A percentile compares a stretch with the other conserved stretches of the same genome.
Evolutionary conservation across 2,113 vertebrate species (phyloP).

Genomic region (Oriolus oriolus): DNA sequence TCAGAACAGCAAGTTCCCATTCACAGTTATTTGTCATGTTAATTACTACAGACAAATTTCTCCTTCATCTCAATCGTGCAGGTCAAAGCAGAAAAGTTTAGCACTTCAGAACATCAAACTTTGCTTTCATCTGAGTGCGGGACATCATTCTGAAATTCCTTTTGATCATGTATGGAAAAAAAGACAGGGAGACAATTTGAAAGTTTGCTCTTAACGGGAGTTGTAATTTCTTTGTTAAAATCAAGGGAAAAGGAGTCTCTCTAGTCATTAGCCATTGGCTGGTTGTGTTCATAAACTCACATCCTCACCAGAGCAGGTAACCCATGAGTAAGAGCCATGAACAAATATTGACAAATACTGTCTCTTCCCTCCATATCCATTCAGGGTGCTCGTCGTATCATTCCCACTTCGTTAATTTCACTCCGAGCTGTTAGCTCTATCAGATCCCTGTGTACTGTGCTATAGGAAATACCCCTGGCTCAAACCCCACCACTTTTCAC

Average conservation of each 20-base stretch:
- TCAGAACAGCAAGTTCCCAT: constrained; percentile 20
- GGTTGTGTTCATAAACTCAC: not conserved
- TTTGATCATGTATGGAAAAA: not conserved
- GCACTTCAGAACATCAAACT: constrained; percentile 46
- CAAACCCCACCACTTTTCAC: not conserved
- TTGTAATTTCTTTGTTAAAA: constrained; percentile 41
- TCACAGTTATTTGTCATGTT: constrained; percentile 45
- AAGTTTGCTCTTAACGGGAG: not conserved
- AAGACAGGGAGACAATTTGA: not conserved
- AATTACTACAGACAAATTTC: constrained; percentile 52
- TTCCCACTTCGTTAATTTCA: constrained; percentile 62
- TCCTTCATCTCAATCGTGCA: not conserved
- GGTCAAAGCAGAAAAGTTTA: constrained; percentile 41
- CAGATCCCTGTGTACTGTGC: not conserved
- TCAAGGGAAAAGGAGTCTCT: not conserved
- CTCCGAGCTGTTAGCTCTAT: constrained; percentile 29
- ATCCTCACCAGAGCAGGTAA: not conserved
- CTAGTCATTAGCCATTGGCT: not conserved
- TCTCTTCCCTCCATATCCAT: not conserved
- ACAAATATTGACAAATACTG: constrained; percentile 44
- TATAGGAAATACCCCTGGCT: constrained; percentile 32
- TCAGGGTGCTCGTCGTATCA: not conserved
- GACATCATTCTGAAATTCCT: constrained; percentile 29
- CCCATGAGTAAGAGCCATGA: not conserved
- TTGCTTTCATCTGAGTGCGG: constrained; percentile 18